Base-by-base conservation (phyloP, 1,140 invertebrate species). In the Panagrolaimus sp. region DNA sequence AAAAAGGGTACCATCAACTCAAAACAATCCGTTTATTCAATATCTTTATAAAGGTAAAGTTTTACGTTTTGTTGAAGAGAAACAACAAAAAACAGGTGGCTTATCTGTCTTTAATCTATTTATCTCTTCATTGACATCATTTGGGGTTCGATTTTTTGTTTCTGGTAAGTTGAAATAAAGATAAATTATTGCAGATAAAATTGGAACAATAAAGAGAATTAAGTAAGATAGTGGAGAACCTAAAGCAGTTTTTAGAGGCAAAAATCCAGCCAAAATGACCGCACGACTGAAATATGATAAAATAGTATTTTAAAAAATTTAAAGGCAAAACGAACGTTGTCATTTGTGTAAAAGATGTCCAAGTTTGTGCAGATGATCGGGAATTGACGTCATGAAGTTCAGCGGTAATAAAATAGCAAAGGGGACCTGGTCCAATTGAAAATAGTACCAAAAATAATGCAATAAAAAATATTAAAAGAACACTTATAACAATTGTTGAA, bases 391-490 rank as follows among this genome's bases (percentile, higher is more conserved):
- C 52, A 58, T 58, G 21, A n/a, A 58, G 21, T 58, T 58, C 52
- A 12, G 52, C 52, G 5, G 21, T 58, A 28, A 58, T 58, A 21
- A 58, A 58, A 24, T 58, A 58, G 28, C 52, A 58, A 58, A 58
- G 21, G 12, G 52, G 52, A 2, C 52, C 52, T 0, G 52, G 52
- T 3, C 52, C 52, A 28, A 58, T 58, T 12, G 52, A 21, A 58
- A 58, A 58, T 8, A 58, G 17, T 21, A 58, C 28, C 52, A 58
- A 58, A 58, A 58, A 58, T 28, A 58, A 21, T 12, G 52, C 52
- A 26, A 58, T 26, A 21, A 58, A 21, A 17, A 21, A 26, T 12
- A 58, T 28, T 12, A 58, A 28, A 28, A 12, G 1, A 58, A 58
- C 1, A 26, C 28, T 28, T 12, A 58, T 28, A 5, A 58, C 5